Evolutionary conservation across 1,140 invertebrate genomes (phyloP), one percentile per base, ranked within the genome.

Genomic region (Calliphora vicina): DNA sequence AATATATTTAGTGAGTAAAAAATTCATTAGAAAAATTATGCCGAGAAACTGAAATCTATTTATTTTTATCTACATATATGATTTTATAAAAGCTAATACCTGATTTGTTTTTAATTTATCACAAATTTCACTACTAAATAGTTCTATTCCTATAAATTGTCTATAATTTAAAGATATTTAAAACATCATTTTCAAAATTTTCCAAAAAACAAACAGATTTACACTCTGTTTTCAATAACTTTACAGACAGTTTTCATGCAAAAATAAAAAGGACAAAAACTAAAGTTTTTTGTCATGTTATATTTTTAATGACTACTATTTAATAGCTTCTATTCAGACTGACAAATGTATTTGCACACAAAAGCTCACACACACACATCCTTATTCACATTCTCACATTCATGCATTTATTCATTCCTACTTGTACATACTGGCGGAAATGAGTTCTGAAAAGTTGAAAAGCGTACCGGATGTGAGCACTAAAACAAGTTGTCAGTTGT

Each of bases 381-480:
- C 27, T 35, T n/a, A 17, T 35, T 29, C 27, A n/a, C 17, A 17
- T 35, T 29, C 27, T 4, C 17, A 35, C 13, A 35, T n/a, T 27
- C 72, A 73, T 27, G 2, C n/a, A 35, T 1, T n/a, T 42, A 76
- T 42, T 42, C 73, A 76, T 76, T 35, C 84, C 78, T 73, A 72
- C 83, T 71, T 86, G 83, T 85, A 84, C 85, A 86, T 35, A 10
- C 82, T 84, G 45, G 83, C 87, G 87, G 87, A 88, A 88, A 88
- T 88, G 87, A 88, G 87, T 87, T 88, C 84, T 86, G 74, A 88
- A 88, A 88, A 88, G 86, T 88, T 88, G 87, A 84, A 83, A 86
- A 43, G 81, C 10, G 29, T 71, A 82, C 81, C 87, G 87, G 87
- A 88, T 87, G 86, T 84, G 82, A 85, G 84, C 87, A 88, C 86